phyloP scores from a whole-genome alignment of 2,888 invertebrate species.

The Diarsia brunnea region DNA sequence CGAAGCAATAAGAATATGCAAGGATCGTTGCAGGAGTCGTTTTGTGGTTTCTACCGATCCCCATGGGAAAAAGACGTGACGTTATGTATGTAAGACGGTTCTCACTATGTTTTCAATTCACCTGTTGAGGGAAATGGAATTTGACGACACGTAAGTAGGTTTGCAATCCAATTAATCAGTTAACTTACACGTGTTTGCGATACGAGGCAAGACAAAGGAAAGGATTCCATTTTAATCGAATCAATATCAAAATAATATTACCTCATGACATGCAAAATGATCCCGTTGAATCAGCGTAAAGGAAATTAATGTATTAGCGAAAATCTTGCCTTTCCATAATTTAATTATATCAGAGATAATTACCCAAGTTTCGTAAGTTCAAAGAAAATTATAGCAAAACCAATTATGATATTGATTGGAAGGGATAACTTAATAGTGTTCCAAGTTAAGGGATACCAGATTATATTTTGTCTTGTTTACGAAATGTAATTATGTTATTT shows the following conservation, averaged over 20 bases:
- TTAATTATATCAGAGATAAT: conserved; percentile 69
- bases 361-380: conserved; percentile 72
- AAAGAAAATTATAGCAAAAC: conserved; percentile 73
- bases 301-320: conserved; percentile 69
- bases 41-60: too few species aligned
- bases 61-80: too few species aligned
- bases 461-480: conserved; percentile 42
- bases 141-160: not conserved
- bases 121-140: not conserved
- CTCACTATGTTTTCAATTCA: not conserved
- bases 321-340: conserved; percentile 64
- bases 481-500: conserved; percentile 22
- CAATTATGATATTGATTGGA: conserved; percentile 74
- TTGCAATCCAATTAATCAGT: not conserved
- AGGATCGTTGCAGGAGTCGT: too few species aligned
- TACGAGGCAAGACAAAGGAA: not conserved
- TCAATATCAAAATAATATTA: conserved; percentile 36
- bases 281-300: conserved; percentile 37
- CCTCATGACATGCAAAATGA: conserved; percentile 28
- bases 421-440: conserved; percentile 67
- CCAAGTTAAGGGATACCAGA: conserved; percentile 23
- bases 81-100: too few species aligned
- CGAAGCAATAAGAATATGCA: too few species aligned
- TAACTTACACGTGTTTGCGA: not conserved
- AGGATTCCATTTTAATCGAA: conserved; percentile 18